These are phyloP conservation scores for Ennomos quercinarius DNA, from an alignment of 2,888 invertebrate genomes.

Conservation along the genomic window DNA sequence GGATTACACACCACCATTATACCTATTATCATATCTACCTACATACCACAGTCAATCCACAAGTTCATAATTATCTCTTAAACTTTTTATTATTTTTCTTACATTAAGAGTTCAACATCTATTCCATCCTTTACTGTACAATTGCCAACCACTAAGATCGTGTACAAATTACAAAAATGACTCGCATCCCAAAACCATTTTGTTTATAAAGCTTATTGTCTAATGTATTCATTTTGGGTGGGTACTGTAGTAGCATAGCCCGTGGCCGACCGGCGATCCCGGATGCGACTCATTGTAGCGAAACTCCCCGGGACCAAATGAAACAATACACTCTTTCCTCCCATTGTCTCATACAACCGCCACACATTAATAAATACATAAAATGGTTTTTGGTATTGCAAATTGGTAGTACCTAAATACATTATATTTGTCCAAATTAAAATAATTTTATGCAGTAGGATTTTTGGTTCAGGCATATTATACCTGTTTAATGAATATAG, in stretches of 20 bases:
- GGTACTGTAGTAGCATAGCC: slow-evolving; percentile 36
- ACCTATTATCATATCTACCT: too few relatives aligned
- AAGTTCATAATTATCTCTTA: too few relatives aligned
- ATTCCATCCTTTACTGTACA: too few relatives aligned
- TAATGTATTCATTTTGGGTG: slow-evolving; percentile 56
- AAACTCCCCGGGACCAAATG: slow-evolving; percentile 78
- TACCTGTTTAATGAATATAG: too few relatives aligned
- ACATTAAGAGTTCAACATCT: too few relatives aligned
- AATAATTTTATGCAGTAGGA: too few relatives aligned
- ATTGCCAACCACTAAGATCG: too few relatives aligned
- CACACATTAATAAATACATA: slow-evolving; percentile 47
- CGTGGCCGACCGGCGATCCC: slow-evolving; percentile 59
- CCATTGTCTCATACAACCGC: slow-evolving; percentile 67
- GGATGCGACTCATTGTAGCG: slow-evolving; percentile 84
- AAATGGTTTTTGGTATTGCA: slow-evolving; percentile 14
- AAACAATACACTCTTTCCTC: slow-evolving; percentile 83
- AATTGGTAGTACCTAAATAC: slow-evolving; percentile 4
- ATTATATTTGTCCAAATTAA: not conserved
- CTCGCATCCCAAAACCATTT: not conserved
- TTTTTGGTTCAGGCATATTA: too few relatives aligned
- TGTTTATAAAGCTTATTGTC: slow-evolving; percentile 19
- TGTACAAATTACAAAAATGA: not conserved
- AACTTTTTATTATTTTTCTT: too few relatives aligned
- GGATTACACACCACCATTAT: too few relatives aligned
- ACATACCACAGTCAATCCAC: too few relatives aligned